Evolutionary conservation across 1,140 invertebrate species (phyloP).

Genomic region (Drosophila kurseongensis): DNA sequence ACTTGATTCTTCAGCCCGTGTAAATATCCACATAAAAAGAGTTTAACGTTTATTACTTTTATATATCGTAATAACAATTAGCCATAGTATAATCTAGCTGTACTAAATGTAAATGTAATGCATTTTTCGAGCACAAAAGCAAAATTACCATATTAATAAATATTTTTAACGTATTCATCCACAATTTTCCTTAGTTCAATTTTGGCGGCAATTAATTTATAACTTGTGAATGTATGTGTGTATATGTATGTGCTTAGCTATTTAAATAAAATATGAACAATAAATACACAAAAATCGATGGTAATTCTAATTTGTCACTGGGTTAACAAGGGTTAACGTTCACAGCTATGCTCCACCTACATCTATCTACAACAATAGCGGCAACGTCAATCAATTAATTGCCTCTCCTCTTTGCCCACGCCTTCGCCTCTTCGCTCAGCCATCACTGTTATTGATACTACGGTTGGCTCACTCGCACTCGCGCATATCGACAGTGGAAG

Average conservation of each 20-base stretch:
- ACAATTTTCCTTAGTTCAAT: conserved; percentile 71
- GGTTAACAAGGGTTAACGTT: conserved; percentile 40
- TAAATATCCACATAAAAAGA: conserved; percentile 57
- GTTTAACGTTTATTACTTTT: conserved; percentile 77
- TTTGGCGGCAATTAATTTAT: conserved; percentile 71
- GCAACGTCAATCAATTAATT: conserved; percentile 37
- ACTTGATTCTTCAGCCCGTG: conserved; percentile 50
- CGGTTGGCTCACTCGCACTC: conserved; percentile 38
- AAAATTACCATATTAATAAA: conserved; percentile 48
- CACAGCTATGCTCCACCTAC: conserved; percentile 50
- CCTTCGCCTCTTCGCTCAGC: conserved; percentile 31
- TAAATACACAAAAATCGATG: conserved; percentile 14
- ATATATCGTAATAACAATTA: conserved; percentile 75
- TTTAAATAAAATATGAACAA: conserved; percentile 70
- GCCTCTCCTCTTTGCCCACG: conserved; percentile 15
- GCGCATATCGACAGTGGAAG: conserved; percentile 3
- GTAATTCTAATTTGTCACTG: conserved; percentile 2
- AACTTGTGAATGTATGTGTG: conserved; percentile 55
- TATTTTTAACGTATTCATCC: conserved; percentile 44
- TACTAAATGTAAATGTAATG: conserved; percentile 48
- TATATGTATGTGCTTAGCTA: conserved; percentile 61
- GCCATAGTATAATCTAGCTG: conserved; percentile 57
- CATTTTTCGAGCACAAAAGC: conserved; percentile 58
- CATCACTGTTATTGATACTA: conserved; percentile 20
- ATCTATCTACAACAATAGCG: conserved; percentile 15